Conservation (phyloP, 2,797 vertebrate species). For the Lepidocolaptes lacrymiger region DNA sequence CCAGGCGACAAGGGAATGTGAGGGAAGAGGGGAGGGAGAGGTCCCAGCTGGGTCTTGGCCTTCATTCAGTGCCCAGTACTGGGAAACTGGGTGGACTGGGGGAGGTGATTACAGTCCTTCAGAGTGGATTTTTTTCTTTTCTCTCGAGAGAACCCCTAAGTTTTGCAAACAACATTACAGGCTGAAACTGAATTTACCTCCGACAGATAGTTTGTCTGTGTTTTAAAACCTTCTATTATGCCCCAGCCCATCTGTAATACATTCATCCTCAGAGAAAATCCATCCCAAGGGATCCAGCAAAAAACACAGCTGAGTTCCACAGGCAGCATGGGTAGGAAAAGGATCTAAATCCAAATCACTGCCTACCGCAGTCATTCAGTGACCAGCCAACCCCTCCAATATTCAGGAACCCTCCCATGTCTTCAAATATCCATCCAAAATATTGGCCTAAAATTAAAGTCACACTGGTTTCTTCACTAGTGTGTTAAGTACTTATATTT, state of each 20-base stretch:
- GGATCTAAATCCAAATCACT: neutral
- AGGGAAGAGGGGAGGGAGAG: neutral
- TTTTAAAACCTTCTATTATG: constrained; percentile 7
- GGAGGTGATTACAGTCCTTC: neutral
- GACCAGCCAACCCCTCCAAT: neutral
- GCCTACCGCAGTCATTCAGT: neutral
- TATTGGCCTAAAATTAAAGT: neutral
- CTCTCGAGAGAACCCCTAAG: neutral
- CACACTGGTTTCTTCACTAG: neutral
- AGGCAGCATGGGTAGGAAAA: neutral
- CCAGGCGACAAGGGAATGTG: neutral
- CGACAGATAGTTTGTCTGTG: neutral
- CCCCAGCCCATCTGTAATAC: constrained; percentile 10
- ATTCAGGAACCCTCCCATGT: neutral
- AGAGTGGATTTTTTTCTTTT: neutral
- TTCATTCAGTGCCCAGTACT: neutral
- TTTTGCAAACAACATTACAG: neutral
- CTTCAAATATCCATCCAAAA: neutral
- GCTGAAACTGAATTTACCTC: neutral
- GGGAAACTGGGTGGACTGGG: neutral
- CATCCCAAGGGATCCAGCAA: neutral
- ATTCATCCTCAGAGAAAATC: constrained; percentile 18
- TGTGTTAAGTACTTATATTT: accelerated
- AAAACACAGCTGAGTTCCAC: neutral
- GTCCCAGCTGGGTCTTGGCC: neutral